Evolutionary conservation across 2,888 invertebrate species (phyloP).

Genomic region (Crioceris asparagi): DNA sequence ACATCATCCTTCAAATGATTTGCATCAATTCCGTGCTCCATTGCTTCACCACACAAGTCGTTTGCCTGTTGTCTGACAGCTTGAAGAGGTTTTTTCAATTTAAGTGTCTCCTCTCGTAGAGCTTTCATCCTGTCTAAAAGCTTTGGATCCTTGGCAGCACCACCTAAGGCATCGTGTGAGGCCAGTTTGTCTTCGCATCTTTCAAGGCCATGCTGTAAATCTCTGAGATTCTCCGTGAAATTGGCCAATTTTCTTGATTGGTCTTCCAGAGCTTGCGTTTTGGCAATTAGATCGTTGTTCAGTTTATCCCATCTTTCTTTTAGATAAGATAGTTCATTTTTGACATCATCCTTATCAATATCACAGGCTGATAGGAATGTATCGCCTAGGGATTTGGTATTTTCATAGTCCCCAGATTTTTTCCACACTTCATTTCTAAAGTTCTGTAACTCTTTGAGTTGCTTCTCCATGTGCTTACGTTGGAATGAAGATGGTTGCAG

Average conservation of each 20-base stretch:
- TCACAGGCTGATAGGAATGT: conserved; percentile 82
- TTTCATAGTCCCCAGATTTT: conserved; percentile 87
- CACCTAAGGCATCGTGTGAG: conserved; percentile 60
- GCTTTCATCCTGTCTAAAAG: conserved; percentile 75
- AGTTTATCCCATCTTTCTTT: conserved; percentile 86
- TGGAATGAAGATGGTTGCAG: conserved; percentile 72
- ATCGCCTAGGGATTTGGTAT: conserved; percentile 75
- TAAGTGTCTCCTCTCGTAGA: conserved; percentile 69
- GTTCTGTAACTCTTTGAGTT: conserved; percentile 74
- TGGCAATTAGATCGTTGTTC: conserved; percentile 69
- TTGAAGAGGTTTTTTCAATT: conserved; percentile 63
- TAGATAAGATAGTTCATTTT: conserved; percentile 67
- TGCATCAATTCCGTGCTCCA: conserved; percentile 66
- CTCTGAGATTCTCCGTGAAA: conserved; percentile 74
- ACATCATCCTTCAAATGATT: conserved; percentile 69
- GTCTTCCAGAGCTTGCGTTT: conserved; percentile 72
- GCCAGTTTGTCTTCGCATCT: conserved; percentile 81
- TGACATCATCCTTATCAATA: conserved; percentile 81
- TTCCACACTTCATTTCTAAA: conserved; percentile 92
- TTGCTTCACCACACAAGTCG: conserved; percentile 65
- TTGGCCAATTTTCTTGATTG: conserved; percentile 72
- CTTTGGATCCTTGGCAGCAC: conserved; percentile 72
- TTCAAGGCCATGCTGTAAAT: conserved; percentile 73
- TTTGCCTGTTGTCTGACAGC: conserved; percentile 49
- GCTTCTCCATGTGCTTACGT: conserved; percentile 76